phyloP scores from a whole-genome alignment of 2,797 vertebrate species.

The Myripristis murdjan region DNA sequence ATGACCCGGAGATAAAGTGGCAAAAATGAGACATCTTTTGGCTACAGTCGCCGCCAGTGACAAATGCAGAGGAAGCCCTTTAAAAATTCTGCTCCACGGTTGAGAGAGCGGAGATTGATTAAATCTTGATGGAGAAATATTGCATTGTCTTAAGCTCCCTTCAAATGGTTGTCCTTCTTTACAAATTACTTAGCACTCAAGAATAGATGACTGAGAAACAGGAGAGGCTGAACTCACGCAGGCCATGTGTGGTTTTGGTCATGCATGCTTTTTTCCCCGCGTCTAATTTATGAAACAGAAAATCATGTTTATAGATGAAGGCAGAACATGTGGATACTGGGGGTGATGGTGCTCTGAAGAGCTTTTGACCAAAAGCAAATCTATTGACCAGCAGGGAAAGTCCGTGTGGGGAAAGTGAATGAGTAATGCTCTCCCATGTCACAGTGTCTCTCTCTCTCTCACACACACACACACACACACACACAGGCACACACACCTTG shows the following conservation, averaged over 20 bases:
- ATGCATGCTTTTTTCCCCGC: slow-evolving; percentile 54
- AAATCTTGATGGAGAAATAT: slow-evolving; percentile 88
- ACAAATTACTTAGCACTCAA: slow-evolving; percentile 56
- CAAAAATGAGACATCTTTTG: slow-evolving; percentile 86
- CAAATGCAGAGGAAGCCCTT: slow-evolving; percentile 83
- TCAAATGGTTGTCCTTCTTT: slow-evolving; percentile 46
- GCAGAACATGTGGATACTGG: slow-evolving; percentile 18
- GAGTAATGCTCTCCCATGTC: slow-evolving; percentile 68
- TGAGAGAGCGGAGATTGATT: slow-evolving; percentile 87
- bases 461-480: too few species aligned
- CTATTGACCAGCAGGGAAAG: slow-evolving; percentile 65
- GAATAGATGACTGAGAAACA: slow-evolving; percentile 31
- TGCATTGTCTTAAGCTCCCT: slow-evolving; percentile 70
- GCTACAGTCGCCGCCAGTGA: slow-evolving; percentile 80
- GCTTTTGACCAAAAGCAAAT: slow-evolving; percentile 70
- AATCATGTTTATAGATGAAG: slow-evolving; percentile 39
- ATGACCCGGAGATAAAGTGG: slow-evolving; percentile 90
- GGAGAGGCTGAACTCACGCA: slow-evolving; percentile 17
- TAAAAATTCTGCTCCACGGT: slow-evolving; percentile 83
- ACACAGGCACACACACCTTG: too few species aligned
- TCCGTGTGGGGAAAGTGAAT: slow-evolving; percentile 54
- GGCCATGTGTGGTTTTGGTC: slow-evolving; percentile 63
- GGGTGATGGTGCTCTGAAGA: slow-evolving; percentile 26
- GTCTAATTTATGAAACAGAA: slow-evolving; percentile 67
- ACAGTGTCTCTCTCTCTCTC: slow-evolving; percentile 62